phyloP scores from a whole-genome alignment of 2,113 vertebrate species.

The Rhinolophus ferrumequinum region DNA sequence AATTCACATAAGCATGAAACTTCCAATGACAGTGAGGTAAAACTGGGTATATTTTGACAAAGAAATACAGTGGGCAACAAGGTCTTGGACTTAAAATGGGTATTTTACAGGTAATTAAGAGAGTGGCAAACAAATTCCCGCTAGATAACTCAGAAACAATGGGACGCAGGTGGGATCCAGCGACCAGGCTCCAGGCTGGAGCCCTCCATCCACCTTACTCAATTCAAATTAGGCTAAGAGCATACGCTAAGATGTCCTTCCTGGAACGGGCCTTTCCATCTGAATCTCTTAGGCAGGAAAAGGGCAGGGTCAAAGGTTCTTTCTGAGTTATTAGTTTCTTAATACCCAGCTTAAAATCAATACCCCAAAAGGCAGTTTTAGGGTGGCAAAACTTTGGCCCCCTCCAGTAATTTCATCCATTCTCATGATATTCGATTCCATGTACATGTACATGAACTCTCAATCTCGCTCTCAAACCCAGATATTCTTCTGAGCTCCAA shows the following conservation, averaged over 20 bases:
- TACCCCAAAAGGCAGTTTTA: no score
- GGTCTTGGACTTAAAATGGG: background rate
- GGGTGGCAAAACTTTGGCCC: no score
- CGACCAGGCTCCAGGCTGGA: background rate
- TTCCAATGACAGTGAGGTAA: background rate
- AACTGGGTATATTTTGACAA: background rate
- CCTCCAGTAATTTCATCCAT: background rate
- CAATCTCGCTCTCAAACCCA: background rate
- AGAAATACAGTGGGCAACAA: background rate
- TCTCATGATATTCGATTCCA: background rate
- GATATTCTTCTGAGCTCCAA: background rate
- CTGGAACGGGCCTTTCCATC: no score
- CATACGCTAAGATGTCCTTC: background rate
- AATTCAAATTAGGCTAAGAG: background rate
- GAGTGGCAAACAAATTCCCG: background rate
- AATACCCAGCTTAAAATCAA: no score
- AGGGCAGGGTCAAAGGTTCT: no score
- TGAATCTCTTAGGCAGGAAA: no score
- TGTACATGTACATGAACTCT: background rate
- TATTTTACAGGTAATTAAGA: background rate
- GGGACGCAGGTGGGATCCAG: no score
- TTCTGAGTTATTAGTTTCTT: no score
- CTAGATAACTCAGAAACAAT: background rate
- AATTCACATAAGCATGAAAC: background rate
- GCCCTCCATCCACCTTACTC: background rate